These are phyloP conservation scores for Lucilia cuprina DNA, from an alignment of 1,140 invertebrate species.

Conservation along the genomic window DNA sequence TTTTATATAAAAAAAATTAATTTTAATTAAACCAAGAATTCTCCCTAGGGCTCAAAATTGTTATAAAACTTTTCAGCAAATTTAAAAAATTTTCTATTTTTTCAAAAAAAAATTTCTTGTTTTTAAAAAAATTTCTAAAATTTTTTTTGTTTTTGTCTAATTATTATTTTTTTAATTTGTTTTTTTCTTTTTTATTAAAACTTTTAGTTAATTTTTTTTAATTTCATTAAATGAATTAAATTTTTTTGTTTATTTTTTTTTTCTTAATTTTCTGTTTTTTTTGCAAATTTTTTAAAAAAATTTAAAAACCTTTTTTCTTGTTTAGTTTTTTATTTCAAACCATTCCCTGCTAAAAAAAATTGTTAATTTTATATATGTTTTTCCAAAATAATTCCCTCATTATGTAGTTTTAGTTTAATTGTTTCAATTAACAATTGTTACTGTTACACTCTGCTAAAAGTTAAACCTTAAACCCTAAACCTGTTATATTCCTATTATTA, in stretches of 20 bases:
- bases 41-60: conserved; percentile 57
- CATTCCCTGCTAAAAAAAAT: background rate
- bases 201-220: conserved; percentile 40
- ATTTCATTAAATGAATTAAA: conserved; percentile 61
- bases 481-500: background rate
- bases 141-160: conserved; percentile 7
- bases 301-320: conserved; percentile 16
- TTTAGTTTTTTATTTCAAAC: background rate
- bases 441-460: background rate
- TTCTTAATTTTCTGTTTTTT: background rate
- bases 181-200: conserved; percentile 45
- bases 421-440: background rate
- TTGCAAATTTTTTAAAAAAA: conserved; percentile 21
- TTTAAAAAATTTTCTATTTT: conserved; percentile 40
- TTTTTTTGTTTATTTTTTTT: conserved; percentile 53
- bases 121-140: background rate
- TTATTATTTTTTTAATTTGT: conserved; percentile 44
- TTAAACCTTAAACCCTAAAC: background rate
- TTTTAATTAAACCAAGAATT: conserved; percentile 55
- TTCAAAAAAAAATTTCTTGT: conserved; percentile 12
- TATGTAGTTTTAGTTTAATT: conserved; percentile 18
- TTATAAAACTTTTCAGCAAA: conserved; percentile 31
- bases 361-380: conserved; percentile 11
- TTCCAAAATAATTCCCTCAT: background rate
- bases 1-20: conserved; percentile 26